Conservation (phyloP, 2,888 invertebrate species). For the Eumacrocentrus americanus region DNA sequence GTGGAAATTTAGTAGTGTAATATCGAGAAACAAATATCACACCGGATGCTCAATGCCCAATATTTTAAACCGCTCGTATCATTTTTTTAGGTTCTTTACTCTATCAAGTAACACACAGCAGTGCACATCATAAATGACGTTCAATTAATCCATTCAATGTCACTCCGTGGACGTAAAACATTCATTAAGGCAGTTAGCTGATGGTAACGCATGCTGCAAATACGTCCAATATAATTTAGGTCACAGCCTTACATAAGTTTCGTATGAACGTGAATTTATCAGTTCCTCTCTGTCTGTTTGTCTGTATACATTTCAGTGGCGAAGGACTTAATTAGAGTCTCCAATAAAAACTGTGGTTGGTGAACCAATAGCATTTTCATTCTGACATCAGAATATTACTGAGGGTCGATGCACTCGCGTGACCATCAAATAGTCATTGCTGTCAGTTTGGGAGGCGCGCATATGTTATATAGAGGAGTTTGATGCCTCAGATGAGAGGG, state of each 20-base stretch:
- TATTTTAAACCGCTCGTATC: not conserved
- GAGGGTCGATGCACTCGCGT: no score
- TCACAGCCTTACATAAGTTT: no score
- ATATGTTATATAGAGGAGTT: no score
- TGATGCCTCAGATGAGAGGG: not conserved
- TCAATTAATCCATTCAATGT: not conserved
- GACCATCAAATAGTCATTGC: no score
- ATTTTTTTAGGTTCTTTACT: not conserved
- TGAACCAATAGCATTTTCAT: no score
- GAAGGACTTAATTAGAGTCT: no score
- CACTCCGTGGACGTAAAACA: not conserved
- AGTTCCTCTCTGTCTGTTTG: no score
- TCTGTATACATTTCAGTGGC: no score
- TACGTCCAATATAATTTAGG: not conserved
- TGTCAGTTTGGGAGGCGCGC: no score
- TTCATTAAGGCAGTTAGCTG: not conserved
- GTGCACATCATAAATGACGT: not conserved
- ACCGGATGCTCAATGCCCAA: constrained; percentile 15
- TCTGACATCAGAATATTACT: no score
- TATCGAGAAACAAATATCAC: constrained; percentile 29
- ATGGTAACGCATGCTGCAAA: not conserved
- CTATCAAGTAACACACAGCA: not conserved
- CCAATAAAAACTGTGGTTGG: no score
- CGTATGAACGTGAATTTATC: no score
- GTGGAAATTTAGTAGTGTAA: constrained; percentile 24